A percentile compares a stretch with the other conserved stretches of the same genome.
Evolutionary conservation across 2,797 vertebrate species (phyloP).

Genomic region (Orientallactaga sibirica): DNA sequence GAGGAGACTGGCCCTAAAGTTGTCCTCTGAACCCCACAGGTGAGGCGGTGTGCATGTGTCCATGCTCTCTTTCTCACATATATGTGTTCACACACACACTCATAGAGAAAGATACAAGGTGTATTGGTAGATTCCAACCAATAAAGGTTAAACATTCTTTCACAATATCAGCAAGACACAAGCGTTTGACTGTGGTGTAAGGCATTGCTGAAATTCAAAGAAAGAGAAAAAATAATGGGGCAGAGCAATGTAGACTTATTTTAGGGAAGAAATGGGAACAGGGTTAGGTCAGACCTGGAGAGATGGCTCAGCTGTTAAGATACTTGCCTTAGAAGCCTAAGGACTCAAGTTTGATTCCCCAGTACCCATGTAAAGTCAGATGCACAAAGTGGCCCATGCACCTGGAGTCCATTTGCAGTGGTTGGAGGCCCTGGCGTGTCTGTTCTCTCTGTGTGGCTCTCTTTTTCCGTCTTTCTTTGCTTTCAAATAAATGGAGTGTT

Average conservation of each 20-base stretch:
- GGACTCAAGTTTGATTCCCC: too few species aligned
- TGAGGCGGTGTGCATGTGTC: too few species aligned
- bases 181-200: not conserved
- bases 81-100: too few species aligned
- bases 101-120: not conserved
- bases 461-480: too few species aligned
- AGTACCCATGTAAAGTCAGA: too few species aligned
- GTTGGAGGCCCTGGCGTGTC: not conserved
- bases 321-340: too few species aligned
- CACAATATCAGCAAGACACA: not conserved
- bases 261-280: slow-evolving; percentile 18
- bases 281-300: not conserved
- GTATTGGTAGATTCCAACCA: not conserved
- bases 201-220: not conserved
- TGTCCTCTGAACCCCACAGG: too few species aligned
- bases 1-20: too few species aligned
- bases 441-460: too few species aligned
- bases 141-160: slow-evolving; percentile 14
- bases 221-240: not conserved
- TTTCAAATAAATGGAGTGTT: not conserved
- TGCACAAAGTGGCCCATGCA: too few species aligned
- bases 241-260: not conserved
- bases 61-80: too few species aligned
- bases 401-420: too few species aligned
- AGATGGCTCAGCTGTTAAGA: not conserved